Base-by-base conservation (phyloP, 2,797 vertebrate genomes). In the Tragelaphus oryx region DNA sequence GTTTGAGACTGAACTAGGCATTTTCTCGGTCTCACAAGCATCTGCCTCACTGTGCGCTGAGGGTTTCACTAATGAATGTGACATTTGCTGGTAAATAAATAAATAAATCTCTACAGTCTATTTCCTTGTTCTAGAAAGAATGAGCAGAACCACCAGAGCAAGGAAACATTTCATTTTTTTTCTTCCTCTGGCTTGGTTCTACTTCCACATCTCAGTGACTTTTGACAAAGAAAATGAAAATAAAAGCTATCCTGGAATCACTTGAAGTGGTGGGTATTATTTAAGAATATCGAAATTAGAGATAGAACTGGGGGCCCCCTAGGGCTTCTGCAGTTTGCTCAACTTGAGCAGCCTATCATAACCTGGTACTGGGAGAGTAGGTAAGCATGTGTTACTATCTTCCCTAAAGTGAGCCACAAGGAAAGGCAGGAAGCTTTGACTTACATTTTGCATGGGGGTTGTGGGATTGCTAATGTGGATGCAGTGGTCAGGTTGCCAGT, bases 31-130 rank as follows among this genome's bases (percentile, higher is more conserved):
- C 87, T 93, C 48, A 16, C 65, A 68, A 81, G 93, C 62, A 59
- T 93, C 84, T 82, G 71, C 62, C 68, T 97, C 71, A 30, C 52
- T 94, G 33, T 71, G 3, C 44, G 20, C 54, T 89, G 79, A 96
- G 80, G 50, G 52, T 96, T 96, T 94, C 85, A 87, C 90, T 96
- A 97, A 96, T 94, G 28, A 94, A 91, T 89, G 80, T 95, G 96
- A 87, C 92, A 94, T 94, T 95, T 92, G 9, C 95, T 93, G 65
- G 74, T 87, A 95, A 95, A 96, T 96, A 96, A 96, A 85, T 84
- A 86, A 94, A 92, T 91, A 79, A 92, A 80, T 81, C 60, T 9
- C 28, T 92, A 55, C 14, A 68, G 48, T 85, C 48, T 85, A 74
- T 28, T 79, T 95, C n/a, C 86, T 94, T 91, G 20, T 52, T 94